Evolutionary conservation across 2,113 vertebrate species (phyloP), one percentile per base, ranked within the genome.

Genomic region (Lagenorhynchus albirostris): DNA sequence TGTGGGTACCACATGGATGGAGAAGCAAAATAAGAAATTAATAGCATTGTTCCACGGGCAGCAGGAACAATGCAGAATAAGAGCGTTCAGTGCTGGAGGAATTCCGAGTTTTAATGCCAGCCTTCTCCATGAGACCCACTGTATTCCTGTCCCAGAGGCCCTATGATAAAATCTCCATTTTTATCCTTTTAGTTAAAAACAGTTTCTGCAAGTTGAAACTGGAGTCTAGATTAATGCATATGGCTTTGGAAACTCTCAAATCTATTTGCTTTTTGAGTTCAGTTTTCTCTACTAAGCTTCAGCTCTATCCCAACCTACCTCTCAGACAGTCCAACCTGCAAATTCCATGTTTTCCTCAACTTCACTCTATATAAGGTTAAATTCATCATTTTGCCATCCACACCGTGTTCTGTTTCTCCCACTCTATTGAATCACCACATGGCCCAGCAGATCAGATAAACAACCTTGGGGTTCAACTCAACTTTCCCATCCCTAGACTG

Each of bases 1-100:
- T 0, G 2, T 23, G 58, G 29, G 68, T 6, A 10, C 26, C 44
- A 4, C 0, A 0, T 8, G 36, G 29, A 33, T 29, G 15, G 44
- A 93, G 81, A 55, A 25, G 20, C 26, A 14, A 44, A 21, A 8
- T 41, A 60, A 26, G n/a, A 36, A 84, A 3, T 17, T 8, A 33
- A 41, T 0, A n/a, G 4, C 8, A 3, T 25, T 12, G 41, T 8
- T 11, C 8, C 41, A 12, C 33, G 25, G 80, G 41, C 0, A 2
- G 33, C 41, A 50, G 67, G 15, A 11, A 50, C 55, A 44, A n/a
- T 20, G 2, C 11, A 15, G 25, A 17, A 3, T 3, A 38, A 7
- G 5, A 5, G 25, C 1, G 1, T 21, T 4, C 12, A 12, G 1
- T 1, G n/a, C 81, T 15, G 3, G 20, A 41, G 80, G 26, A 15